Evolutionary conservation across 1,140 invertebrate species (phyloP), one percentile per base, ranked within the genome.

Genomic region (Drosophila lowei): DNA sequence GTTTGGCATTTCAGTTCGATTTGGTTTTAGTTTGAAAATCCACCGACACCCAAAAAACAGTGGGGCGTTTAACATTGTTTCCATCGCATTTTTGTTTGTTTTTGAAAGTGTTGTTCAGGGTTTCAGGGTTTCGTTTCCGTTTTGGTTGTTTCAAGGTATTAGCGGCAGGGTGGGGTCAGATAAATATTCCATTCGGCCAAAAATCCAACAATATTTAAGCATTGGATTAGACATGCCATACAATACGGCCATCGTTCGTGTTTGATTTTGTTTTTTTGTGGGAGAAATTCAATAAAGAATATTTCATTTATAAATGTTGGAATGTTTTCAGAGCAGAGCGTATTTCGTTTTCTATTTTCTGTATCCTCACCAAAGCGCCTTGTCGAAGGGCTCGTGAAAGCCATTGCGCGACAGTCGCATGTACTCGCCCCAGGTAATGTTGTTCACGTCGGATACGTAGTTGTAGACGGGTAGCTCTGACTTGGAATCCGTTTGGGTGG

Each of bases 381-480:
- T 91, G 71, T 91, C 89, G 66, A 91, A 90, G 25, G 90, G 91
- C 50, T 91, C 90, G 56, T 91, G 90, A 62, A 86, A 91, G 59
- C 91, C 91, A 57, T 89, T 72, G 43, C 90, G 90, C 25, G 91
- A 81, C 38, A 92, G 65, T n/a, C 92, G 50, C 71, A 92, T 91
- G 59, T 93, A 93, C 50, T 92, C 59, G 54, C 91, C 90, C 93
- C 92, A 93, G 15, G 92, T 92, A 50, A 93, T 77, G 13, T 79
- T 86, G 49, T 86, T 91, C 30, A 76, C 85, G 62, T 90, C 80
- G 80, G 91, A 92, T 18, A 92, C 76, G 58, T 93, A 93, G 77
- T 93, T 93, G 72, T 93, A 93, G 11, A 93, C 92, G 15, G 92
- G 91, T 47, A 93, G 90, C 72, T 92, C 91, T 0, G 83, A 77